Base-by-base conservation (phyloP, 2,797 vertebrate genomes). In the Hoplostethus mediterraneus region DNA sequence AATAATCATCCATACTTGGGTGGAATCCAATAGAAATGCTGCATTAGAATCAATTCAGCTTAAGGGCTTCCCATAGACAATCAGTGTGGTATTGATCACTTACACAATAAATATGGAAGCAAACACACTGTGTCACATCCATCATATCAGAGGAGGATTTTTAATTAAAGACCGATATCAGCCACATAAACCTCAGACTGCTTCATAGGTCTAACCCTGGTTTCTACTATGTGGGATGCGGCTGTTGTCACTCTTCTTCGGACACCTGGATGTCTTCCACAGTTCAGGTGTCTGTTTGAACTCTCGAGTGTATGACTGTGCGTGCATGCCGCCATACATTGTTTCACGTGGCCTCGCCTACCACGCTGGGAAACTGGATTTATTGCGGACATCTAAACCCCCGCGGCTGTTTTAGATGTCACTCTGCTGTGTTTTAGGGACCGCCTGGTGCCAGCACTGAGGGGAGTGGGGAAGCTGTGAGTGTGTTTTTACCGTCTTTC, bases 401-500 rank as follows among this genome's bases (percentile, higher is more conserved):
- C 52, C 4, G 4, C 21, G 54, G 66, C 58, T 76, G 62, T 80
- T 87, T 89, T 89, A 87, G 77, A 88, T 90, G 81, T 87, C 69
- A 52, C 63, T 92, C 57, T 93, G 83, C 78, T 94, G 75, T 93
- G 63, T 94, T 92, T 77, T 88, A 96, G 95, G 95, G 95, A 17
- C 87, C 90, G 6, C 88, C 94, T 40, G 94, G 94, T 84, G 84
- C 87, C 74, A 90, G 65, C 84, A 82, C 59, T 82, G 95, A 95
- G 90, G 93, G 89, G 61, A 95, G 91, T 86, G 94, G 93, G 79
- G 95, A 95, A 84, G 60, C 89, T 87, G 95, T 96, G 91, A 96
- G 95, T 94, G 63, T 81, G 45, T 75, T 68, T 68, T 78, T 70
- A 58, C 58, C 68, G 63, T 77, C 68, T 80, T 69, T 75, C 53